Evolutionary conservation across 2,797 vertebrate genomes (phyloP).

Genomic region (Anabas testudineus): DNA sequence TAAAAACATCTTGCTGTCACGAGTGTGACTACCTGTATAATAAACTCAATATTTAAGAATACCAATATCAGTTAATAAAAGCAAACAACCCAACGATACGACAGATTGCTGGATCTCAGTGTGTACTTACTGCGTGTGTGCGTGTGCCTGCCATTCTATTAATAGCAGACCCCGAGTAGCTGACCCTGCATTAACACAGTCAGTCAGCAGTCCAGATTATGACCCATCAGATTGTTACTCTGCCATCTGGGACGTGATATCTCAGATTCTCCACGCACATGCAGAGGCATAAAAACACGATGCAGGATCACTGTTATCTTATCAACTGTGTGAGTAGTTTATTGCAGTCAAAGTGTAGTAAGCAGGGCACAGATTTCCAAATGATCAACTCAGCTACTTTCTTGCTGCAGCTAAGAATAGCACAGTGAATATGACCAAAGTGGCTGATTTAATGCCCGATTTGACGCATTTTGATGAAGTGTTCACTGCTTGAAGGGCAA

Average conservation of each 20-base stretch:
- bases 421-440: not conserved
- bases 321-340: not conserved
- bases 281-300: not conserved
- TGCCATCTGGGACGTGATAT: conserved; percentile 66
- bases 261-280: conserved; percentile 30
- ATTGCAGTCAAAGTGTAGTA: not conserved
- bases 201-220: conserved; percentile 73
- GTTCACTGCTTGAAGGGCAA: not conserved
- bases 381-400: not conserved
- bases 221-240: conserved; percentile 67
- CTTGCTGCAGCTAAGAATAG: not conserved
- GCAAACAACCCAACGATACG: too few relatives aligned
- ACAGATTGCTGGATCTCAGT: not conserved
- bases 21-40: not conserved
- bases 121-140: not conserved
- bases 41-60: too few relatives aligned
- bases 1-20: too few relatives aligned
- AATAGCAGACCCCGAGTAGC: conserved; percentile 60
- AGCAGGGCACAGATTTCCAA: not conserved
- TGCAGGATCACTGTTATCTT: not conserved
- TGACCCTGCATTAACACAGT: conserved; percentile 63
- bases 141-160: conserved; percentile 36
- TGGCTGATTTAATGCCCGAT: not conserved
- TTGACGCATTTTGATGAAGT: not conserved
- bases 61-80: too few relatives aligned